phyloP scores from a whole-genome alignment of 92 coral and sea anemone species.

The Muricea muricata region DNA sequence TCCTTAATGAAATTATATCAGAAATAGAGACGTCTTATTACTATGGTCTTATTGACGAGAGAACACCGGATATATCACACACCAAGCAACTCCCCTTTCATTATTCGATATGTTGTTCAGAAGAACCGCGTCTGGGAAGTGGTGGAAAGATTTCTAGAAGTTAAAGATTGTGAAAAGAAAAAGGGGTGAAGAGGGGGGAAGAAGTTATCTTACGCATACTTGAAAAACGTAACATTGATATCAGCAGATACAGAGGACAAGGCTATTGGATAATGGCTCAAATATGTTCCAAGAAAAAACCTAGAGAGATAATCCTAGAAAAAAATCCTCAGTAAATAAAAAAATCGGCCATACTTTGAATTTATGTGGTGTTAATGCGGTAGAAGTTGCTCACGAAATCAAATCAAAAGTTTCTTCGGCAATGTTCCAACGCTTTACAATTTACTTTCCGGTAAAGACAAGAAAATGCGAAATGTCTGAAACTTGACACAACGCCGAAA shows the following conservation, averaged over 20 bases:
- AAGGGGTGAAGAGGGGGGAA: background rate
- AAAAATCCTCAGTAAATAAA: slow-evolving; percentile 43
- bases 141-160: background rate
- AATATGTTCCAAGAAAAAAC: background rate
- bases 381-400: background rate
- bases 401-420: background rate
- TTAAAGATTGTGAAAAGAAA: too few relatives aligned
- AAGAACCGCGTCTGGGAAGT: slow-evolving; percentile 9
- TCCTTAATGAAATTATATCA: background rate
- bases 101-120: background rate
- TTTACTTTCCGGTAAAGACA: too few relatives aligned
- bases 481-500: too few relatives aligned
- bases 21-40: slow-evolving; percentile 4
- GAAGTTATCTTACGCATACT: too few relatives aligned
- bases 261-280: slow-evolving; percentile 15
- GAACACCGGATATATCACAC: slow-evolving; percentile 11
- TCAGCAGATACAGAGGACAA: background rate
- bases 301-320: background rate
- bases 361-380: slow-evolving; percentile 24
- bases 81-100: slow-evolving; percentile 22
- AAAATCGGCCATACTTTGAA: slow-evolving; percentile 15
- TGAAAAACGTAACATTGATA: too few relatives aligned
- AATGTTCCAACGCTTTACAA: background rate
- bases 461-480: too few relatives aligned
- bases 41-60: slow-evolving; percentile 14